Base-by-base conservation (phyloP, 1,140 invertebrate species). In the Magallana ariakensis region DNA sequence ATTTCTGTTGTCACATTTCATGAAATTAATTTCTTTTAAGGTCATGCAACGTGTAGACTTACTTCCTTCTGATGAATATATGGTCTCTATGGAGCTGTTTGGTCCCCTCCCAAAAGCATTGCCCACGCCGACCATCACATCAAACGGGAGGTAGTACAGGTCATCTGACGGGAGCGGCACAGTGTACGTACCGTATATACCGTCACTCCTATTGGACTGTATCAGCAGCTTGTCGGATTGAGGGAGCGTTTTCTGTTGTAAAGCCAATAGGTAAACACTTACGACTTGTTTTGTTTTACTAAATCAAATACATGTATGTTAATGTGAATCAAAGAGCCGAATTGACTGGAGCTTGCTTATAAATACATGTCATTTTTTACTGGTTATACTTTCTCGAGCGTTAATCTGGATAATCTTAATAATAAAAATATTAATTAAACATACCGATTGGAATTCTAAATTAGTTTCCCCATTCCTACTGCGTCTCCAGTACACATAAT, bases 11-110 rank as follows among this genome's bases (percentile, higher is more conserved):
- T 5, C 7, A 7, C 58, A 62, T 62, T 15, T 62, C 16, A 11
- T 58, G 16, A 16, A 58, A 16, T 13, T 58, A 58, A 2, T 58
- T 5, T 62, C 19, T 16, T 62, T 16, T 16, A 62, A n/a, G 1
- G 9, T 62, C 16, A 46, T 6, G 33, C 6, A 1, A 46, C 13
- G 58, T 8, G 66, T 62, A n/a, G 13, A 92, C 94, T 93, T 91
- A 95, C 95, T 93, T 93, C 98, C 97, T 95, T 99, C 98, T 6
- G 98, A 98, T 53, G 98, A 98, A 93, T 97, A 98, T 86, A 99
- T 96, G 0, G 96, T 96, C 0, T 96, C 96, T 1, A 97, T 95
- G 22, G 97, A 95, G 84, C 98, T 98, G 83, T 97, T 96, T 0
- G 98, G 98, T 3, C 98, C 98, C 22, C 94, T 94, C 10, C 98